phyloP scores from a whole-genome alignment of 2,113 vertebrate species.

The Manacus vitellinus region DNA sequence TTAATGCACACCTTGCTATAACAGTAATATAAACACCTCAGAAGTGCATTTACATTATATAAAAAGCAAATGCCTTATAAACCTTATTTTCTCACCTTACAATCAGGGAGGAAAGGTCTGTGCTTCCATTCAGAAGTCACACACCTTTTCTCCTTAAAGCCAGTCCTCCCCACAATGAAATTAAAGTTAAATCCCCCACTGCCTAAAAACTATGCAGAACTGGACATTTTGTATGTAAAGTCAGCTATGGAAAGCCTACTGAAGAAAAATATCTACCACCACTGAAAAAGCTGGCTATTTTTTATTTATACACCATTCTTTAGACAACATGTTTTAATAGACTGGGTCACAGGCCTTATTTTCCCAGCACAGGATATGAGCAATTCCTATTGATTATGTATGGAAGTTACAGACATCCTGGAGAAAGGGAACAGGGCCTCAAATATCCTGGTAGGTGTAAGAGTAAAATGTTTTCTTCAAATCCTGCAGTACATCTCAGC shows the following conservation, averaged over 20 bases:
- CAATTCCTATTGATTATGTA: constrained; percentile 6
- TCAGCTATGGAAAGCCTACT: background rate
- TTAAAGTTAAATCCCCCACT: background rate
- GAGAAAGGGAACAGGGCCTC: background rate
- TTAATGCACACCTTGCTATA: background rate
- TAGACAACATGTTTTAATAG: background rate
- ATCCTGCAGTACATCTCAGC: background rate
- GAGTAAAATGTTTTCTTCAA: background rate
- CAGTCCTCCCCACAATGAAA: background rate
- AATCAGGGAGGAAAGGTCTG: background rate
- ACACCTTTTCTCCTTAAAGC: background rate
- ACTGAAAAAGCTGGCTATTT: background rate
- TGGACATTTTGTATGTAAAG: background rate
- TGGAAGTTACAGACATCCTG: constrained; percentile 3
- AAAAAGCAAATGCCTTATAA: background rate
- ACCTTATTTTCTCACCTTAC: background rate
- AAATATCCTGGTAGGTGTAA: background rate
- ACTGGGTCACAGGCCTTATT: background rate
- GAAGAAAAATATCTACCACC: background rate
- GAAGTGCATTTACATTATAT: background rate
- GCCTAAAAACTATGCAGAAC: background rate
- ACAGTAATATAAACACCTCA: background rate
- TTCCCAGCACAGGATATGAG: constrained; percentile 26
- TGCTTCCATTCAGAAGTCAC: background rate
- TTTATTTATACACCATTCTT: background rate